Percentiles rank a stretch among this genome's conserved stretches.
phyloP scores from a whole-genome alignment of 2,888 invertebrate genomes.

The Lamellibrachia columna region DNA sequence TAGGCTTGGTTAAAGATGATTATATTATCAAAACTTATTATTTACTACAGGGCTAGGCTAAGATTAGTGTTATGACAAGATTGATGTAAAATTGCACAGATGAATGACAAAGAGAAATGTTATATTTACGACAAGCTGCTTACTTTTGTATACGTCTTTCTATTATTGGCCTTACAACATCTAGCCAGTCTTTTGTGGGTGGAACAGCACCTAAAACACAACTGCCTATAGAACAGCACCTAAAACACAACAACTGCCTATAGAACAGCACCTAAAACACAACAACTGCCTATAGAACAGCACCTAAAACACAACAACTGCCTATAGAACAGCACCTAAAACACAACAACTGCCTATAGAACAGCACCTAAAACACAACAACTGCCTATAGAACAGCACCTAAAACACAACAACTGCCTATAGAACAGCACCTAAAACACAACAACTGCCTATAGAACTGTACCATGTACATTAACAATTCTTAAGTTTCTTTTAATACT shows the following conservation, averaged over 20 bases:
- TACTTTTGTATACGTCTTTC: conserved; percentile 90
- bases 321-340: too few species aligned
- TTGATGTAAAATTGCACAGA: neutral
- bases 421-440: too few species aligned
- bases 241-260: neutral
- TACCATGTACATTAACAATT: neutral
- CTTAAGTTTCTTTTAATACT: neutral
- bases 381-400: too few species aligned
- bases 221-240: too few species aligned
- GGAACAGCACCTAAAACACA: conserved; percentile 71
- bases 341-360: neutral
- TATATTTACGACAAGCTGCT: conserved; percentile 40
- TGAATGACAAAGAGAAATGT: neutral
- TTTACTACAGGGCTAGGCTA: too few species aligned
- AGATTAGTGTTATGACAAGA: too few species aligned
- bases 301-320: too few species aligned
- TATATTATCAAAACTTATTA: too few species aligned
- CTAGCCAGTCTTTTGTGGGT: conserved; percentile 86
- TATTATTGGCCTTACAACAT: conserved; percentile 88
- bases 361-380: too few species aligned
- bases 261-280: neutral
- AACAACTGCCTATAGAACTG: neutral
- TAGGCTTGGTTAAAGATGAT: too few species aligned
- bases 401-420: too few species aligned
- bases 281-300: too few species aligned